Conservation (phyloP, 92 coral and sea anemone genomes). For the Metridium senile region DNA sequence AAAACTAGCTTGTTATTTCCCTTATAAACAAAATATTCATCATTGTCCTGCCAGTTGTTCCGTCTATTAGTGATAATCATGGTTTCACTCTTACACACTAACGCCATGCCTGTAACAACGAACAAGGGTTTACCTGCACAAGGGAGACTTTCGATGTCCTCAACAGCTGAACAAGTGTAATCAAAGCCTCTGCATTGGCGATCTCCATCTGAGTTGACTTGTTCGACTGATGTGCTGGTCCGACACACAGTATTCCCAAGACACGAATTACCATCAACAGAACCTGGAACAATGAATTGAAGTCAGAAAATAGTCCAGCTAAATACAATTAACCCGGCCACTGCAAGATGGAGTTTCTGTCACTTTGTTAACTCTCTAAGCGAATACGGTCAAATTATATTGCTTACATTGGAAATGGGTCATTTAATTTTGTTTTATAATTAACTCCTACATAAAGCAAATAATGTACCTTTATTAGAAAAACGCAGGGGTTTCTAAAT, state of each 20-base stretch:
- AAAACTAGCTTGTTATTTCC: no score
- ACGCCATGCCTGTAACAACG: no score
- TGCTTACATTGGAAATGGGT: no score
- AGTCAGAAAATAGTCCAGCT: neutral
- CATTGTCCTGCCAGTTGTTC: no score
- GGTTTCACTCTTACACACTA: neutral
- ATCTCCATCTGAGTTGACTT: constrained; percentile 93
- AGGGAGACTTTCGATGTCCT: constrained; percentile 72
- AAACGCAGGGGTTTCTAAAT: no score
- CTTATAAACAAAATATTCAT: no score
- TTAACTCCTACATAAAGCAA: neutral
- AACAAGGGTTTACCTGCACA: constrained; percentile 64
- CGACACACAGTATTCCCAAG: constrained; percentile 91
- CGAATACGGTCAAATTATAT: no score
- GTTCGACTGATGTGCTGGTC: constrained; percentile 99
- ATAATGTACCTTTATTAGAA: neutral
- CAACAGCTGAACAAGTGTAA: constrained; percentile 81
- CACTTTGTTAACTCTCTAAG: no score
- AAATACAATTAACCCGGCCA: no score
- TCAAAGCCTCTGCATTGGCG: constrained; percentile 90
- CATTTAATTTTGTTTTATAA: no score
- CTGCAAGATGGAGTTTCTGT: no score
- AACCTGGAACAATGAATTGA: constrained; percentile 66
- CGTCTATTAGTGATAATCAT: no score
- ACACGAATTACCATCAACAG: constrained; percentile 95